Base-by-base conservation (phyloP, 2,888 invertebrate species). In the Apotomis betuletana region DNA sequence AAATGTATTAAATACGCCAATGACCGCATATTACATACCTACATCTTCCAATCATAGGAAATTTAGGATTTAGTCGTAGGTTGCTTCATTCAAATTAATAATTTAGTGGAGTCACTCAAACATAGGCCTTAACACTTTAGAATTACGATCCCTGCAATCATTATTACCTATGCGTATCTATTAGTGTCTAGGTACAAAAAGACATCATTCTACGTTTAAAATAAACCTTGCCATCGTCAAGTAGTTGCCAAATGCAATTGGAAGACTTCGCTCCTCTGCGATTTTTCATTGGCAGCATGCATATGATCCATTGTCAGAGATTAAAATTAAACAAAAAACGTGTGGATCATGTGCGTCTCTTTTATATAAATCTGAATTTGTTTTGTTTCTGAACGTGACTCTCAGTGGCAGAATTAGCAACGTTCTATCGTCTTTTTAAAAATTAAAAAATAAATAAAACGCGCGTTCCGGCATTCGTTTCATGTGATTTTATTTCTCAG, bases 171-270 rank as follows among this genome's bases (percentile, higher is more conserved):
- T 41, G 41, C 5, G 41, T 41, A 55, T 41, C 27, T 36, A 57
- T 55, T 46, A 46, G 54, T 44, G 12, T 61, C 27, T 54, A 63
- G 36, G 13, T 70, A 13, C 15, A 62, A 38, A 9, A 61, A 55
- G 49, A 62, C 58, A 38, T 1, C 15, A 27, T 49, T 51, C 27
- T 59, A 13, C 59, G 72, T 62, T 72, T 63, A 52, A 72, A 72
- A 72, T 72, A 72, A 72, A 60, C 67, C 44, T 52, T 44, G 41
- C 67, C 13, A 58, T 62, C 62, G 15, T 52, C 15, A 49, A 60
- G 65, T 69, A 74, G 65, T 74, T 69, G 74, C 68, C 72, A 69
- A 71, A 71, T 61, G 70, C 15, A 61, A 38, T 68, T 55, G 58
- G 52, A 68, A 51, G 58, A 57, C 36, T 49, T 59, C 55, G 55